Percentiles rank a stretch among this genome's conserved stretches.
phyloP scores from a whole-genome alignment of 2,797 vertebrate genomes.

The Fistularia commersonii region DNA sequence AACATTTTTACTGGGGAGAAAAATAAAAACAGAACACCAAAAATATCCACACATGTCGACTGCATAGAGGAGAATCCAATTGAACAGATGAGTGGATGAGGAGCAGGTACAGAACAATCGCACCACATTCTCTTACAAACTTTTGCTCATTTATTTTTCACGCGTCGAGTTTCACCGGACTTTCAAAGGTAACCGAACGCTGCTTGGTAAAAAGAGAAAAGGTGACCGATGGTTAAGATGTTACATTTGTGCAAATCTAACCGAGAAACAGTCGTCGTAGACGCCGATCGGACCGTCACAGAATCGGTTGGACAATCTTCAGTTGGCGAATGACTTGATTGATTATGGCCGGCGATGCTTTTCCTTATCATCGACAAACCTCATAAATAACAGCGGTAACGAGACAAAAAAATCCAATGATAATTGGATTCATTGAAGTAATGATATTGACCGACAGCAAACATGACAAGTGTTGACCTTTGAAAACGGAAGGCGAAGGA shows the following conservation, averaged over 20 bases:
- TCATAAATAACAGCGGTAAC: too few species aligned
- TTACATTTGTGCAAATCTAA: conserved; percentile 32
- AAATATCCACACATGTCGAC: conserved; percentile 29
- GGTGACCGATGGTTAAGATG: conserved; percentile 36
- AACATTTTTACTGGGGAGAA: conserved; percentile 12
- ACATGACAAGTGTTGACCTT: too few species aligned
- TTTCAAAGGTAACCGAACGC: conserved; percentile 41
- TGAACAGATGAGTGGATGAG: conserved; percentile 31
- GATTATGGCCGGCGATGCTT: conserved; percentile 13
- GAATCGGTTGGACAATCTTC: conserved; percentile 44
- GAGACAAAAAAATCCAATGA: too few species aligned
- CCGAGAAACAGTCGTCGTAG: conserved; percentile 12
- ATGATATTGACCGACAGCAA: too few species aligned
- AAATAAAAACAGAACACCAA: too few species aligned
- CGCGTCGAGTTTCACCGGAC: conserved; percentile 28
- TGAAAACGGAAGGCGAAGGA: too few species aligned
- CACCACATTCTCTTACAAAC: conserved; percentile 25
- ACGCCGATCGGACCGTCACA: conserved; percentile 57
- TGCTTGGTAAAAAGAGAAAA: conserved; percentile 47
- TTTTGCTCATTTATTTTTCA: conserved; percentile 12
- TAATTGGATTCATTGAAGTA: too few species aligned
- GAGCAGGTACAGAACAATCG: conserved; percentile 36
- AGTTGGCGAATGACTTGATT: conserved; percentile 29
- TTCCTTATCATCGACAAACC: conserved; percentile 17
- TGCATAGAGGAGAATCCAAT: conserved; percentile 70